Evolutionary conservation across 2,888 invertebrate genomes (phyloP), one percentile per base, ranked within the genome.

Genomic region (Ormyrus nitidulus): DNA sequence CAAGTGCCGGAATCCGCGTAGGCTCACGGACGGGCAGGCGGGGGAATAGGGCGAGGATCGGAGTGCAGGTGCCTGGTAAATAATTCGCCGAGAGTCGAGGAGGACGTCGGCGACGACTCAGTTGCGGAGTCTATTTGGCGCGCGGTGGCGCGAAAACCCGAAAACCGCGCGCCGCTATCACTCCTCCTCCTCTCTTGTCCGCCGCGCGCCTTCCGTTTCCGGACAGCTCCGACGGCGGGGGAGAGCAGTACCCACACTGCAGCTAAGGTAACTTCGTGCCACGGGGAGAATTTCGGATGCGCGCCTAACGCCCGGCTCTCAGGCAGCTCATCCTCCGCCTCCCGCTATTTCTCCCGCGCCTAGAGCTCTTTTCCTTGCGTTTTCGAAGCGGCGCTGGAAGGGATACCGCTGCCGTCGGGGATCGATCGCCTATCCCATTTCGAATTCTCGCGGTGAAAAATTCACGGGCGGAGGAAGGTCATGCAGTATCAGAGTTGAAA

Each of bases 401-500:
- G 11, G 10, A 56, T 6, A 11, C 6, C 19, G 66, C 19, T 10
- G 10, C 34, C 10, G 19, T 19, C 11, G 56, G 7, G 59, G 19
- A 72, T 72, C 71, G 71, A 72, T 72, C 71, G 71, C 0, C 49
- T 5, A 46, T 48, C 19, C 48, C 9, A 72, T 72, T 11, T 44
- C 61, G 61, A 51, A 72, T 72, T 72, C 71, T 61, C 49, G 61
- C 5, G 71, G 46, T 72, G 71, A 72, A 72, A 72, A 72, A 72
- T 72, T 72, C 59, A 72, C 34, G 53, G 53, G 61, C 34, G 2
- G 48, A 65, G 65, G 2, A 13, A 65, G 65, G 19, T n/a, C 59
- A 34, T 13, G 68, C 1, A 11, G 68, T 54, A 53, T 44, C 56
- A 6, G 56, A 69, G 56, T 11, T 5, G 46, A n/a, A 46, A n/a